Conservation (phyloP, 2,797 vertebrate species). For the Coreius guichenoti region DNA sequence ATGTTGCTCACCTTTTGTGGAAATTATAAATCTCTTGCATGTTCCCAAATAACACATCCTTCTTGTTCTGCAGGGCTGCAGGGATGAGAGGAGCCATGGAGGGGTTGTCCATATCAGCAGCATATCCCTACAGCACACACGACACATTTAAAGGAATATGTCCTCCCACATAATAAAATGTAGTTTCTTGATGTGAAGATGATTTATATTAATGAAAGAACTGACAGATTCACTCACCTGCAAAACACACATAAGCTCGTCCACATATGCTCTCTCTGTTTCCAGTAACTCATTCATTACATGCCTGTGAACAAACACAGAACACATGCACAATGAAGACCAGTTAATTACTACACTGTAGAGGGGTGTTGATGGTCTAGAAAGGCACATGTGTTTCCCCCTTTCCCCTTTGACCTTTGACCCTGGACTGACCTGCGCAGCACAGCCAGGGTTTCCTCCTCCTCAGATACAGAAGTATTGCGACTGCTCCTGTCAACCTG, state of each 20-base stretch:
- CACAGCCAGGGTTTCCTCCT: constrained; percentile 94
- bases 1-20: constrained; percentile 86
- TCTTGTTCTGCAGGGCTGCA: constrained; percentile 89
- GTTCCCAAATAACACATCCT: constrained; percentile 95
- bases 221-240: constrained; percentile 78
- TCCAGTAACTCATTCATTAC: constrained; percentile 98
- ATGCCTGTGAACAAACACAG: constrained; percentile 78
- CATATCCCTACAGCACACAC: constrained; percentile 85
- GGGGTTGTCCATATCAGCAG: constrained; percentile 95
- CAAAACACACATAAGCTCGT: constrained; percentile 94
- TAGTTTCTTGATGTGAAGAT: neutral
- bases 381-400: neutral
- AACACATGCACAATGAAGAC: constrained; percentile 3
- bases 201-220: neutral
- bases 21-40: constrained; percentile 98
- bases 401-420: constrained; percentile 16
- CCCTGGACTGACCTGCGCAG: constrained; percentile 84
- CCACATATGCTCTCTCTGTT: constrained; percentile 95
- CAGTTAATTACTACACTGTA: neutral
- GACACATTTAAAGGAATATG: neutral
- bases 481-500: constrained; percentile 79
- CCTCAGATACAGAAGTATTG: constrained; percentile 84
- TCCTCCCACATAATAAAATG: neutral
- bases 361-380: neutral
- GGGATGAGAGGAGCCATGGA: constrained; percentile 88